Conservation (phyloP, 2,888 invertebrate species). For the Pocota personata region DNA sequence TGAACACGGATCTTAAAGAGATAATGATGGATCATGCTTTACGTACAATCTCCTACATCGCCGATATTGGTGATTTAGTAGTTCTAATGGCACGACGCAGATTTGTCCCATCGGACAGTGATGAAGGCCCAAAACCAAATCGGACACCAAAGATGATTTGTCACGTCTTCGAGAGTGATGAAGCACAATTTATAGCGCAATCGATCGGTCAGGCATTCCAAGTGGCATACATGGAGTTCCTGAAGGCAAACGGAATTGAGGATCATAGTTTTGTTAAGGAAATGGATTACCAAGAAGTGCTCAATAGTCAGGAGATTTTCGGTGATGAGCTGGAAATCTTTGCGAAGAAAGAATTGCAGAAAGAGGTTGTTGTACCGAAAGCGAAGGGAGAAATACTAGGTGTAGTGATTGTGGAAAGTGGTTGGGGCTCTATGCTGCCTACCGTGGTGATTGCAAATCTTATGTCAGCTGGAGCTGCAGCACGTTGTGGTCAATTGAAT, state of each 20-base stretch:
- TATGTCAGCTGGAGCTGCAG: constrained; percentile 98
- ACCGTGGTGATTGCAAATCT: constrained; percentile 99
- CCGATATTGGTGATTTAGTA: constrained; percentile 98
- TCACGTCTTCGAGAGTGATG: constrained; percentile 99
- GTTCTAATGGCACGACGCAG: constrained; percentile 98
- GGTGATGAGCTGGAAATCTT: constrained; percentile 99
- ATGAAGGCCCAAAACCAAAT: constrained; percentile 87
- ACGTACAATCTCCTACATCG: constrained; percentile 99
- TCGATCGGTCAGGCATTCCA: constrained; percentile 99
- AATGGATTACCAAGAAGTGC: constrained; percentile 99
- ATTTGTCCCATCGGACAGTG: constrained; percentile 94
- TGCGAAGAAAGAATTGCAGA: constrained; percentile 98
- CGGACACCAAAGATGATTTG: constrained; percentile 99
- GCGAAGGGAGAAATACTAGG: constrained; percentile 98
- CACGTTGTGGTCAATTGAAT: constrained; percentile 98
- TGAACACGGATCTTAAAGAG: constrained; percentile 99
- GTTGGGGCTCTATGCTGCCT: constrained; percentile 99
- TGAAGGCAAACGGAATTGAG: constrained; percentile 99
- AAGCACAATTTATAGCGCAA: constrained; percentile 99
- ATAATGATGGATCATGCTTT: constrained; percentile 99
- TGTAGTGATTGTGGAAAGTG: constrained; percentile 99
- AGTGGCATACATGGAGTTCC: constrained; percentile 99
- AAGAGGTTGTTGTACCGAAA: constrained; percentile 99
- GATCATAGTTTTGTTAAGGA: constrained; percentile 99
- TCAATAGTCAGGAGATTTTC: constrained; percentile 99